These are phyloP conservation scores for Haliclona indistincta DNA, from an alignment of 37 sponge, comb jelly and placozoan species.

Conservation along the genomic window DNA sequence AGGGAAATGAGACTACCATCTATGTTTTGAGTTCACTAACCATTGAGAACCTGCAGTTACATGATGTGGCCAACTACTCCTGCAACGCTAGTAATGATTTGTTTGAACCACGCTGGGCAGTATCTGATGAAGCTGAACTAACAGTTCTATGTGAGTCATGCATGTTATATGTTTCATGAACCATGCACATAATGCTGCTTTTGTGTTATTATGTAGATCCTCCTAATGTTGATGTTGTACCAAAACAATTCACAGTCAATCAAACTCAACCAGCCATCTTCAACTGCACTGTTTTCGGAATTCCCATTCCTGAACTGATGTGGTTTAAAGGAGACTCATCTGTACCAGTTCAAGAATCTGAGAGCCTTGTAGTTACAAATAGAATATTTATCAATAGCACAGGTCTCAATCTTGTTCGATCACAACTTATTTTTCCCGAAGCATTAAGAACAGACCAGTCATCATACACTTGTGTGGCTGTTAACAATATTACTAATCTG, in stretches of 20 bases:
- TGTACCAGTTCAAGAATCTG: neutral
- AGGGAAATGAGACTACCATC: neutral
- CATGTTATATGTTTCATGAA: too few species aligned
- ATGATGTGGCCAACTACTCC: constrained; percentile 4
- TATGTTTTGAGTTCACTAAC: neutral
- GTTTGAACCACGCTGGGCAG: neutral
- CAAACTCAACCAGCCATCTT: neutral
- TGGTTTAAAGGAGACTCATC: neutral
- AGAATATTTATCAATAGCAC: neutral
- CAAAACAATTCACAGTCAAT: neutral
- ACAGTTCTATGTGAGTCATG: constrained; percentile 4
- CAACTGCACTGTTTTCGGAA: neutral
- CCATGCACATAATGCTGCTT: too few species aligned
- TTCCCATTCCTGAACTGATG: neutral
- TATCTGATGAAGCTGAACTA: neutral
- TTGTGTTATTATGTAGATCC: neutral
- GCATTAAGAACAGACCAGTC: neutral
- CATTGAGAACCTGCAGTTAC: neutral
- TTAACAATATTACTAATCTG: constrained; percentile 1
- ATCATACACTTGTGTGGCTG: constrained; percentile 4
- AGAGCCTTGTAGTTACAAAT: neutral
- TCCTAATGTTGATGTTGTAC: neutral
- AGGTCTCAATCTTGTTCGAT: neutral
- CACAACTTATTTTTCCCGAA: neutral
- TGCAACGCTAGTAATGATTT: constrained; percentile 7